Percentiles rank a stretch among this genome's conserved stretches.
phyloP scores from a whole-genome alignment of 2,113 vertebrate genomes.

The Brachirus orientalis region DNA sequence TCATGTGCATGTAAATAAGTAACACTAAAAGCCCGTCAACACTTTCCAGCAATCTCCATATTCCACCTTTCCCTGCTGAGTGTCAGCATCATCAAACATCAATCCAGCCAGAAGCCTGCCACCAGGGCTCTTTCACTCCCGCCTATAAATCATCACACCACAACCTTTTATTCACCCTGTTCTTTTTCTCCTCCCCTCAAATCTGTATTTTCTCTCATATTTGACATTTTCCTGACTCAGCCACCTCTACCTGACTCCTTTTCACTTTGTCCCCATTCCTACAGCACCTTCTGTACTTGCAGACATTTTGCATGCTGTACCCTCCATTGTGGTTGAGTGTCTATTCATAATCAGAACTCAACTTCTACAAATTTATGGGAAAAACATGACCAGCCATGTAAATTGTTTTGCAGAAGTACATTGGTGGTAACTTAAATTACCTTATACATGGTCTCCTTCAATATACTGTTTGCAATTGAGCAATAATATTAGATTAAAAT shows the following conservation, averaged over 20 bases:
- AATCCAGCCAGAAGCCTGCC: conserved; percentile 13
- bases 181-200: conserved; percentile 12
- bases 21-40: conserved; percentile 22
- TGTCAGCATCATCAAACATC: conserved; percentile 36
- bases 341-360: not conserved
- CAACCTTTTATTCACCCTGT: conserved; percentile 5
- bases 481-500: not conserved
- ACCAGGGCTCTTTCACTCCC: conserved; percentile 29
- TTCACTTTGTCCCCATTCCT: conserved; percentile 13
- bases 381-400: too few species aligned
- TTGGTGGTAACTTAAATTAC: too few species aligned
- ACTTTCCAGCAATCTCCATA: conserved; percentile 36
- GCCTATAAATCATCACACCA: conserved; percentile 37
- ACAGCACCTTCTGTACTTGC: conserved; percentile 3
- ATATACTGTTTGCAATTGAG: not conserved
- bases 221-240: conserved; percentile 14
- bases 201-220: conserved; percentile 23
- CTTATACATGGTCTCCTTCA: too few species aligned
- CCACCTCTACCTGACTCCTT: conserved; percentile 12
- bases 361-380: too few species aligned
- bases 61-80: conserved; percentile 44
- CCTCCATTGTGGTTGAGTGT: not conserved
- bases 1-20: not conserved
- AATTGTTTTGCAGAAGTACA: too few species aligned
- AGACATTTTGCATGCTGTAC: not conserved